Base-by-base conservation (phyloP, 2,888 invertebrate genomes). In the Macaria notata region DNA sequence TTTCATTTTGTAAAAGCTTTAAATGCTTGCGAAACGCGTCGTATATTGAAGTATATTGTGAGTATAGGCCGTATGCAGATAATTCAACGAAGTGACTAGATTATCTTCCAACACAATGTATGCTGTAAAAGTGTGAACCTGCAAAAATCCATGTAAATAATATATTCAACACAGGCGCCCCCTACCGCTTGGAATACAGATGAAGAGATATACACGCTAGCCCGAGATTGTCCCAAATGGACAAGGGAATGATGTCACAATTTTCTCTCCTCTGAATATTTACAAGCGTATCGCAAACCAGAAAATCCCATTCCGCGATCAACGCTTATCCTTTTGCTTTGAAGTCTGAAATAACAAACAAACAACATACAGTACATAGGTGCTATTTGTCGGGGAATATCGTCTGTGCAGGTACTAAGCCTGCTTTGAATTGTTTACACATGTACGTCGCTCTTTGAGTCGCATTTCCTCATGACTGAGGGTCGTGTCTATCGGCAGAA, bases 191-290 rank as follows among this genome's bases (percentile, higher is more conserved):
- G 64, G 84, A 83, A 86, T 85, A 84, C 78, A 81, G 76, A 85
- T 86, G 81, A 79, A 79, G 73, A 73, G 73, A 78, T 75, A 78
- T 78, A 81, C 39, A 45, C 77, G 79, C 78, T 78, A 76, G 75
- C 75, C 68, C 66, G 67, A 73, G 76, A 73, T 75, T 76, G 69
- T 69, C 66, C 70, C 65, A 75, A 81, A 81, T 76, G 74, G 77
- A 76, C 76, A 79, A 72, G 65, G 70, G 72, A 79, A 77, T 74
- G 67, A 69, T 74, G 73, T 71, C 73, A 73, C 72, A 72, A 69
- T 75, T 77, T 72, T 72, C 66, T 64, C 63, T 56, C 52, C 51
- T 9, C 46, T 57, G 56, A 63, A 67, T 64, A 62, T 66, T 64
- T 62, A 64, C 63, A 60, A 50, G 49, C 31, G 29, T 54, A 66